A percentile compares a stretch with the other conserved stretches of the same genome.
phyloP scores from a whole-genome alignment of 53 echinoderm and acorn worm species.

The Antedon mediterranea region DNA sequence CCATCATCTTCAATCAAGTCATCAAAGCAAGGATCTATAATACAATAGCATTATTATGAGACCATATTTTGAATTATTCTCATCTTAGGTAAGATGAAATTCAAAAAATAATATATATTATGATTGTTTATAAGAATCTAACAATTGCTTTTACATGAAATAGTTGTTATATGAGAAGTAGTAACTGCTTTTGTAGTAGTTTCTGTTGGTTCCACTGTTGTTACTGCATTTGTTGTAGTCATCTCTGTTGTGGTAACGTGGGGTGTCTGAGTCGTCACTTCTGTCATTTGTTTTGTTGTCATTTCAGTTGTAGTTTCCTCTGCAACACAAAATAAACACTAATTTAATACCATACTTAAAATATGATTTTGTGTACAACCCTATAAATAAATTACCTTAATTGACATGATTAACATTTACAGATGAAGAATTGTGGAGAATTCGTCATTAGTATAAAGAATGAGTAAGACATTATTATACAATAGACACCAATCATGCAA shows the following conservation, averaged over 20 bases:
- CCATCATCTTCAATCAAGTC: background rate
- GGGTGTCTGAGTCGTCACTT: background rate
- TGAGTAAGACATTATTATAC: no score
- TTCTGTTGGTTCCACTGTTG: background rate
- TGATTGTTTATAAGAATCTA: background rate
- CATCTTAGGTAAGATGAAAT: no score
- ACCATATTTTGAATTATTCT: no score
- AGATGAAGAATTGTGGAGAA: no score
- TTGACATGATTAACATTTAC: no score
- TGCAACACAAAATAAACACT: no score
- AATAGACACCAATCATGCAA: no score
- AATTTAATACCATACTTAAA: no score
- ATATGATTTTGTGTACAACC: no score
- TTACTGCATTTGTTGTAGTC: constrained; percentile 5
- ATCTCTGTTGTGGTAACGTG: background rate
- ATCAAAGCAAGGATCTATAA: background rate
- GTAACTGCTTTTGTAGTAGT: background rate
- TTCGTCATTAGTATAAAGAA: no score
- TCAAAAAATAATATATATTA: no score
- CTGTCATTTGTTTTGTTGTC: background rate
- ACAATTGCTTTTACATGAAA: background rate
- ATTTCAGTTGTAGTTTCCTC: background rate
- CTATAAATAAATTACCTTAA: no score
- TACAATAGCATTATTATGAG: background rate
- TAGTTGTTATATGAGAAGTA: background rate